Evolutionary conservation across 2,113 vertebrate species (phyloP).

Genomic region (Ptilorrhoa leucosticta): DNA sequence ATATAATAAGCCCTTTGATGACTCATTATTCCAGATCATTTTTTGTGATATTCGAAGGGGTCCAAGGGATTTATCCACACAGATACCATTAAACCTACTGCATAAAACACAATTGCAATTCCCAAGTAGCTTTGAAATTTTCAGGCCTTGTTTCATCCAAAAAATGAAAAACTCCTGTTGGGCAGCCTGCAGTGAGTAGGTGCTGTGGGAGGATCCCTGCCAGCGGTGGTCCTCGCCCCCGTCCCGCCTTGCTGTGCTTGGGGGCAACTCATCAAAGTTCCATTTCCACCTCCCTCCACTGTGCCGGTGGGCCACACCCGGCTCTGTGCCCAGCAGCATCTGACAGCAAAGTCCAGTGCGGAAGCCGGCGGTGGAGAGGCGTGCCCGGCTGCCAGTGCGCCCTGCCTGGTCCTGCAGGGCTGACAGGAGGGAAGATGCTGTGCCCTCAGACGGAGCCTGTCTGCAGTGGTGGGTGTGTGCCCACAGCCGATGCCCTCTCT

Average conservation of each 20-base stretch:
- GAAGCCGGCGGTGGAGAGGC: rapidly evolving
- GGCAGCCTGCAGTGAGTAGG: neutral
- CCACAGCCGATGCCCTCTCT: rapidly evolving
- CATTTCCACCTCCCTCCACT: rapidly evolving
- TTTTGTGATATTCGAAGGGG: neutral
- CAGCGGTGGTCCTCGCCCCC: neutral
- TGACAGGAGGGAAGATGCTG: neutral
- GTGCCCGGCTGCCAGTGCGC: rapidly evolving
- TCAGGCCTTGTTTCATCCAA: neutral
- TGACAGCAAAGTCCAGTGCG: rapidly evolving
- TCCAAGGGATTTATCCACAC: neutral
- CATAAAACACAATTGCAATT: neutral
- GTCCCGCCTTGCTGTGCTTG: rapidly evolving
- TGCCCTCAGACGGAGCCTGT: rapidly evolving
- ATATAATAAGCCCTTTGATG: neutral
- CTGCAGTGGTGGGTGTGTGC: rapidly evolving
- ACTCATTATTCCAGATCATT: neutral
- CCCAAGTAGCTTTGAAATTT: neutral
- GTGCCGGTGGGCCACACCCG: neutral
- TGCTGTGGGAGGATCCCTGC: neutral
- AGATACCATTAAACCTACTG: neutral
- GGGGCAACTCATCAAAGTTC: neutral
- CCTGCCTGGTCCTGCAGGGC: neutral
- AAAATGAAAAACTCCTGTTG: neutral
- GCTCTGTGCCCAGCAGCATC: neutral